Conservation (phyloP, 2,797 vertebrate species). For the Merluccius polli region DNA sequence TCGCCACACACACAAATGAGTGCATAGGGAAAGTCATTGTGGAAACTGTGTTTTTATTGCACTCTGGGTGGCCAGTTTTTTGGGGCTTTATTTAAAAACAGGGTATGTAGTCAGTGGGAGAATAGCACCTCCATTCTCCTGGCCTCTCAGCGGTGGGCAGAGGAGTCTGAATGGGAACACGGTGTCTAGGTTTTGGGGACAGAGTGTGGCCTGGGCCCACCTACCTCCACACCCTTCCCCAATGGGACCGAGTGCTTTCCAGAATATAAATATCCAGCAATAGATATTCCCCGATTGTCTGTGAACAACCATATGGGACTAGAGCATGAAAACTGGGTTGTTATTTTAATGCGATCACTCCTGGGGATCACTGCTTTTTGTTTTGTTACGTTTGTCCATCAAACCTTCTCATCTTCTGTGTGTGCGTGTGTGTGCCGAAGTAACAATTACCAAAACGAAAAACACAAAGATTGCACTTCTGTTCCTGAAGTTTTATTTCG, state of each 20-base stretch:
- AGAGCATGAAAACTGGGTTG: slow-evolving; percentile 16
- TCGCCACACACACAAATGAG: slow-evolving; percentile 1
- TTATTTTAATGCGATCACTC: slow-evolving; percentile 21
- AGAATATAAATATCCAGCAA: slow-evolving; percentile 27
- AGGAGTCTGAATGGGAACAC: slow-evolving; percentile 18
- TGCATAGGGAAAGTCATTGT: slow-evolving; percentile 22
- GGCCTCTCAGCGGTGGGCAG: slow-evolving; percentile 38
- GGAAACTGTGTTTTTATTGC: slow-evolving; percentile 38
- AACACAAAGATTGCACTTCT: slow-evolving; percentile 40
- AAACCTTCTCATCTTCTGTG: slow-evolving; percentile 29
- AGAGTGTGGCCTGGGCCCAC: not conserved
- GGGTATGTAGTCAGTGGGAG: slow-evolving; percentile 45
- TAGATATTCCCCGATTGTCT: not conserved
- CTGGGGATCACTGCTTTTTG: not conserved
- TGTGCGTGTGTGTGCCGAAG: slow-evolving; percentile 30
- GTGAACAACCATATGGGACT: slow-evolving; percentile 13
- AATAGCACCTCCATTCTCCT: slow-evolving; percentile 34
- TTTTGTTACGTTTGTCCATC: slow-evolving; percentile 6
- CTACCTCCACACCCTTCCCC: not conserved
- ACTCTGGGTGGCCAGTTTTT: slow-evolving; percentile 35
- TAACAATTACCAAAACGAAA: slow-evolving; percentile 27
- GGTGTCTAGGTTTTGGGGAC: slow-evolving; percentile 22
- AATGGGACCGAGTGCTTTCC: slow-evolving; percentile 26
- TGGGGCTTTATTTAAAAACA: slow-evolving; percentile 39
- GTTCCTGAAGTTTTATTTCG: slow-evolving; percentile 37